Evolutionary conservation across 2,888 invertebrate genomes (phyloP).

Genomic region (Tetranychus truncatus): DNA sequence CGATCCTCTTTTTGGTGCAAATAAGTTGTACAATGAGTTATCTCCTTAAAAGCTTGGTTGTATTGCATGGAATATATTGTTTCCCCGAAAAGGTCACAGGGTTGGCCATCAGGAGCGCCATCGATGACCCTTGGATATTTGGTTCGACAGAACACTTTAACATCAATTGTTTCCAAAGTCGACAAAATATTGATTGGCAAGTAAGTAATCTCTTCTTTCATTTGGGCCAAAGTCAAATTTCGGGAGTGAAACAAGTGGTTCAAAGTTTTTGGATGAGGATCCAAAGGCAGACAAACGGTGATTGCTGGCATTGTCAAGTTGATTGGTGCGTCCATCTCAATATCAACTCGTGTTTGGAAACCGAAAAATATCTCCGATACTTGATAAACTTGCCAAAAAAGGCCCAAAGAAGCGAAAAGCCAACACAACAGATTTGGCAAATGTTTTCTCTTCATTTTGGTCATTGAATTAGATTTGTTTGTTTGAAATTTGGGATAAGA

Average conservation of each 20-base stretch:
- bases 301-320: not conserved
- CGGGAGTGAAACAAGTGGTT: not conserved
- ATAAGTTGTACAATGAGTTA: not conserved
- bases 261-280: not conserved
- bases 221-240: not conserved
- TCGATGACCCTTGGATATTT: not conserved
- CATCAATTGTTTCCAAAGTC: not conserved
- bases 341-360: not conserved
- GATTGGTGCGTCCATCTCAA: not conserved
- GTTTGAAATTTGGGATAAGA: no score
- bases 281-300: not conserved
- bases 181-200: not conserved
- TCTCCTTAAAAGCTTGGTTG: not conserved
- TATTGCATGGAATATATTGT: not conserved
- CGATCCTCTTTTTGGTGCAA: not conserved
- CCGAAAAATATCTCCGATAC: not conserved
- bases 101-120: not conserved
- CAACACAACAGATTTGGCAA: not conserved
- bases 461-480: not conserved
- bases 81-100: not conserved
- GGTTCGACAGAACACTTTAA: not conserved
- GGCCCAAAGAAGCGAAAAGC: not conserved
- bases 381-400: conserved; percentile 5
- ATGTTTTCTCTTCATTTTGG: not conserved
- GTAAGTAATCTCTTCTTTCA: not conserved